Percentiles rank a stretch among this genome's conserved stretches.
phyloP scores from a whole-genome alignment of 2,888 invertebrate genomes.

The Eupithecia inturbata region DNA sequence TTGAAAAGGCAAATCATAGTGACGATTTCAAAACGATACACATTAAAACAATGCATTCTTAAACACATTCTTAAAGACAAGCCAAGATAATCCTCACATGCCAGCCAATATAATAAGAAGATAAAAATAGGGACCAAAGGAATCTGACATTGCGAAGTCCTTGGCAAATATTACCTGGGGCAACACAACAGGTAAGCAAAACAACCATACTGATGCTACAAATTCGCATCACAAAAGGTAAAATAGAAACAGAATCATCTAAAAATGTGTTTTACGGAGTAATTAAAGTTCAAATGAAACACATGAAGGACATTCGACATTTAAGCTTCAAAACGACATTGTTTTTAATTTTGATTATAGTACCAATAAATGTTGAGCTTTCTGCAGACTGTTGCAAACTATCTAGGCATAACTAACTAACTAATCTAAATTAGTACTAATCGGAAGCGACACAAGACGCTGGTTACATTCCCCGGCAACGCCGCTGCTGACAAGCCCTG shows the following conservation, averaged over 20 bases:
- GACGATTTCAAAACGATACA: background rate
- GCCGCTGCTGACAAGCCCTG: too few relatives aligned
- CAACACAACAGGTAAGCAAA: slow-evolving; percentile 23
- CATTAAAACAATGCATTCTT: background rate
- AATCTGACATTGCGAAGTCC: slow-evolving; percentile 39
- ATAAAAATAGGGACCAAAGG: slow-evolving; percentile 11
- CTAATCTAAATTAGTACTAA: background rate
- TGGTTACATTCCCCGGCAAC: too few relatives aligned
- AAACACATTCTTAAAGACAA: background rate
- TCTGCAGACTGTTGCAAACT: background rate
- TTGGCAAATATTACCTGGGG: slow-evolving; percentile 32
- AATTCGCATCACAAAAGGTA: slow-evolving; percentile 19
- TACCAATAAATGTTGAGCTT: too few relatives aligned
- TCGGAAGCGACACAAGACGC: too few relatives aligned
- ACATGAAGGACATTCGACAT: background rate
- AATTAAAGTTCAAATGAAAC: background rate
- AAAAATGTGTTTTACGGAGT: background rate
- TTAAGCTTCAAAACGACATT: background rate
- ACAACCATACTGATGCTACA: background rate
- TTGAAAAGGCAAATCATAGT: background rate
- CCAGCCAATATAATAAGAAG: slow-evolving; percentile 27
- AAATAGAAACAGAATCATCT: background rate
- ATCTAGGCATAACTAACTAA: background rate
- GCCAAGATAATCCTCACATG: background rate
- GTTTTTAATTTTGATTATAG: background rate